These are phyloP conservation scores for Bolborhynchus lineola DNA, from an alignment of 2,113 vertebrate genomes.

Conservation along the genomic window DNA sequence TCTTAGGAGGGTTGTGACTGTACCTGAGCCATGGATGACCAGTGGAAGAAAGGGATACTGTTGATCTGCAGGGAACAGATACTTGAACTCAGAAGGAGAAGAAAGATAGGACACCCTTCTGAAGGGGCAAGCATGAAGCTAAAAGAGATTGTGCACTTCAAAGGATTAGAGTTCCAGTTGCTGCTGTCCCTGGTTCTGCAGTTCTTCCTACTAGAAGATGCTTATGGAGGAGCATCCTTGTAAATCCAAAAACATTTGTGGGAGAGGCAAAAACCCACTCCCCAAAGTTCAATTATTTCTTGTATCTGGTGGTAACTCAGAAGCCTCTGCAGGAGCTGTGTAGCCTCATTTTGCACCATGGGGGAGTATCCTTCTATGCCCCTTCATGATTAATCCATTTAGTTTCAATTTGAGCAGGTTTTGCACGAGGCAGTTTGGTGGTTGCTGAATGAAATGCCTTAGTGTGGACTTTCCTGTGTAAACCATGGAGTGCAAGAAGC, in stretches of 20 bases:
- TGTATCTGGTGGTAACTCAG: background rate
- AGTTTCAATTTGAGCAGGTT: background rate
- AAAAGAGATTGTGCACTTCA: background rate
- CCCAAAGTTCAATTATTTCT: background rate
- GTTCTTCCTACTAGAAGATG: background rate
- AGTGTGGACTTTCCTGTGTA: background rate
- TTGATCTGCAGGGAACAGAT: background rate
- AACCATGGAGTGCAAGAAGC: background rate
- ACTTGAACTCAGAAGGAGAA: background rate
- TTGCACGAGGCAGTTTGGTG: background rate
- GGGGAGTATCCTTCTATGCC: background rate
- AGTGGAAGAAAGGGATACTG: background rate
- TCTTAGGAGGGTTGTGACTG: background rate
- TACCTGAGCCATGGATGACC: background rate
- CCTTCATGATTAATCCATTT: background rate
- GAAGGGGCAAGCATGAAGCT: background rate
- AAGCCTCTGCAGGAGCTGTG: background rate
- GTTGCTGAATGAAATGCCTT: background rate
- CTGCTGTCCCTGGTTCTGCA: background rate
- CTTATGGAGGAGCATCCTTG: background rate
- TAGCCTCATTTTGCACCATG: background rate
- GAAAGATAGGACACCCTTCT: background rate
- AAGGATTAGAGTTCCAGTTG: background rate
- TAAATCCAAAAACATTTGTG: background rate
- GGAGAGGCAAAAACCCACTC: background rate